Conservation (phyloP, 2,888 invertebrate species). For the Trachelus stipa region DNA sequence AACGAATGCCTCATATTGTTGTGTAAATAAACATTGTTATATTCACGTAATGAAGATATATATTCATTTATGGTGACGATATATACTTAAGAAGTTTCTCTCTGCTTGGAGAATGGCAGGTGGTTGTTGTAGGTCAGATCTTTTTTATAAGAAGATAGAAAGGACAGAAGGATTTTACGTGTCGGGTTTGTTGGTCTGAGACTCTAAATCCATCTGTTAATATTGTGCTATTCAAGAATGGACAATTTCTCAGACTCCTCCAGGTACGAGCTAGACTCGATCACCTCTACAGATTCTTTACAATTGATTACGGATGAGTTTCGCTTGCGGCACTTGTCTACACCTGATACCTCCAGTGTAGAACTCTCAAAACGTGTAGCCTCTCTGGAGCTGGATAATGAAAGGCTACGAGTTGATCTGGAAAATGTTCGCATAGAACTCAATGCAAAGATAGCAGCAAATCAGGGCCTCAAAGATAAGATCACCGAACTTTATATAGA, state of each 20-base stretch:
- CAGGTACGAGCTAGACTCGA: slow-evolving; percentile 46
- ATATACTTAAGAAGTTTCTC: not conserved
- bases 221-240: slow-evolving; percentile 27
- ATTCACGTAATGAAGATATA: not conserved
- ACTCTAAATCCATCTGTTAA: not conserved
- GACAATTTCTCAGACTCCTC: slow-evolving; percentile 51
- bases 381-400: slow-evolving; percentile 50
- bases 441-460: slow-evolving; percentile 52
- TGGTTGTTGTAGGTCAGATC: not conserved
- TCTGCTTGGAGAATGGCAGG: not conserved
- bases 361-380: slow-evolving; percentile 46
- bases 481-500: slow-evolving; percentile 52
- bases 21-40: not conserved
- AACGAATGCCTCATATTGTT: not conserved
- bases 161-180: not conserved
- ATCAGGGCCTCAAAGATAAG: slow-evolving; percentile 52
- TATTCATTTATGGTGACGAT: not conserved
- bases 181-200: not conserved
- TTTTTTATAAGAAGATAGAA: not conserved
- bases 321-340: slow-evolving; percentile 40
- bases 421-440: slow-evolving; percentile 50
- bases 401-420: slow-evolving; percentile 46
- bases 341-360: slow-evolving; percentile 47
- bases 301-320: slow-evolving; percentile 49
- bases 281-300: slow-evolving; percentile 48